Percentiles rank a stretch among this genome's conserved stretches.
phyloP scores from a whole-genome alignment of 2,113 vertebrate species.

The cattle (Bos taurus) region DNA sequence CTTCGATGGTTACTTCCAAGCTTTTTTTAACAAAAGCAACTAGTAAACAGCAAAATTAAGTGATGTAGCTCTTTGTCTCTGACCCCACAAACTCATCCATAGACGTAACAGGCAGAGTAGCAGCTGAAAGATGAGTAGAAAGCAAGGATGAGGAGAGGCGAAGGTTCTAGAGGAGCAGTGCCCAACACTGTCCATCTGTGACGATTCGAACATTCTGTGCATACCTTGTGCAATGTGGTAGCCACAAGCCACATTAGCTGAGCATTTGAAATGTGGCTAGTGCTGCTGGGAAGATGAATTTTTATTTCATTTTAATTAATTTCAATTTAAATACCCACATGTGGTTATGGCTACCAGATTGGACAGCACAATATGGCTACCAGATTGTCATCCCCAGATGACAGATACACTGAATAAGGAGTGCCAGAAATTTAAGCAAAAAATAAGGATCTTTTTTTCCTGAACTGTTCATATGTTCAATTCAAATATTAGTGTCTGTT shows the following conservation, averaged over 20 bases:
- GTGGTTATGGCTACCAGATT: background rate
- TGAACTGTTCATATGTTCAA: background rate
- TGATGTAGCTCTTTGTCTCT: background rate
- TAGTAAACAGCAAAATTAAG: background rate
- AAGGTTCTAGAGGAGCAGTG: too few relatives aligned
- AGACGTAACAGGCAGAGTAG: background rate
- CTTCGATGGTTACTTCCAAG: background rate
- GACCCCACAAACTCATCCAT: background rate
- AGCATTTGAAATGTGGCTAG: background rate
- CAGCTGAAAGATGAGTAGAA: background rate
- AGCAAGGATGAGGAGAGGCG: background rate
- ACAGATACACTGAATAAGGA: background rate
- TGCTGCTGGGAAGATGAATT: background rate
- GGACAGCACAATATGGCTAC: background rate
- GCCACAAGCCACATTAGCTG: background rate
- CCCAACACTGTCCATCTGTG: background rate
- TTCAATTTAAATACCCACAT: background rate
- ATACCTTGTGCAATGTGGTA: background rate
- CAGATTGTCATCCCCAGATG: background rate
- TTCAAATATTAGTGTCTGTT: background rate
- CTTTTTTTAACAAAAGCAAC: background rate
- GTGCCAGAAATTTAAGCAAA: background rate
- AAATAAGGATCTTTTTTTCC: background rate
- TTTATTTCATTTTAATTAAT: background rate
- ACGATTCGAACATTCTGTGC: accelerated